phyloP scores from a whole-genome alignment of 2,888 invertebrate species.

The Trissonchulus latispiculum region DNA sequence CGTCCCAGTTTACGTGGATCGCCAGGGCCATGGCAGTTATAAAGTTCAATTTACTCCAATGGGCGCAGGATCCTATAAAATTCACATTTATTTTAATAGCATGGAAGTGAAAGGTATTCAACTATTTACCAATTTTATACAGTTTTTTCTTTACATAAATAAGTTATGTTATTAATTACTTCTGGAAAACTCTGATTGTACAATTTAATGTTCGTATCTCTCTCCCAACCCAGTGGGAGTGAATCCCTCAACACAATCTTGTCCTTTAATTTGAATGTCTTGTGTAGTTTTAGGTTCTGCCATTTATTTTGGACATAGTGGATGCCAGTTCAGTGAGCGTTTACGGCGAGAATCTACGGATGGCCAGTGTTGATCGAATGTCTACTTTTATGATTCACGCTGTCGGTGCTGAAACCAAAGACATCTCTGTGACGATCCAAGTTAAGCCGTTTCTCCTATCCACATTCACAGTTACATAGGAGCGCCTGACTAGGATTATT shows the following conservation, averaged over 20 bases:
- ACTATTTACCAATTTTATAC: slow-evolving; percentile 15
- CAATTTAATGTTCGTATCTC: too few relatives aligned
- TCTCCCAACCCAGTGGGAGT: too few relatives aligned
- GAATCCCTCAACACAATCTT: too few relatives aligned
- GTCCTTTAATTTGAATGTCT: too few relatives aligned
- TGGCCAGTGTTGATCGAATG: slow-evolving; percentile 54
- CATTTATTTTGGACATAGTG: slow-evolving; percentile 46
- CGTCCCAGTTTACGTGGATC: slow-evolving; percentile 65
- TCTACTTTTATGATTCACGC: slow-evolving; percentile 54
- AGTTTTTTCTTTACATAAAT: not conserved
- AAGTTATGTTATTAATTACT: slow-evolving; percentile 19
- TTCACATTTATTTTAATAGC: slow-evolving; percentile 88
- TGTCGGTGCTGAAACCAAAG: slow-evolving; percentile 43
- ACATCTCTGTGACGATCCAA: slow-evolving; percentile 45
- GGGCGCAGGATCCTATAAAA: slow-evolving; percentile 56
- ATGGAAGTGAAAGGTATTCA: slow-evolving; percentile 62
- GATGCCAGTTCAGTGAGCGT: slow-evolving; percentile 52
- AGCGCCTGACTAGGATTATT: not conserved
- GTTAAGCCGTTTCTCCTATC: slow-evolving; percentile 33
- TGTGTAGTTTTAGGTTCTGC: slow-evolving; percentile 45
- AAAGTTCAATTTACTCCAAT: slow-evolving; percentile 53
- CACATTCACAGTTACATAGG: not conserved
- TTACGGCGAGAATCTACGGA: slow-evolving; percentile 56
- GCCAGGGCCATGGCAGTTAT: slow-evolving; percentile 54
- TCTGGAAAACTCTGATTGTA: not conserved